These are phyloP conservation scores for Microcebus jonahi DNA, from an alignment of 2,113 vertebrate species.

Conservation along the genomic window DNA sequence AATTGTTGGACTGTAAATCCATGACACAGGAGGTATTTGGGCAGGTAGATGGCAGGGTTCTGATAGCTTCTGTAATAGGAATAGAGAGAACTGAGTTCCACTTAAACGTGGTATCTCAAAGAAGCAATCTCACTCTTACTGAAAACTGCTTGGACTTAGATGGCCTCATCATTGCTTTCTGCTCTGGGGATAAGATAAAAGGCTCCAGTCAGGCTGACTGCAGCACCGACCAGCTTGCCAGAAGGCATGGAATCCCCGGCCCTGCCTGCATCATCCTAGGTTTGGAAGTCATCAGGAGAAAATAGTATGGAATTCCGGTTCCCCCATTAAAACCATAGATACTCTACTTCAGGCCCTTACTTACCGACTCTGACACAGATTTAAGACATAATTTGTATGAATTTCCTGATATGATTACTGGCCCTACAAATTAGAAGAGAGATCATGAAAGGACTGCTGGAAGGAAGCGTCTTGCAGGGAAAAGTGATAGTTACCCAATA, in stretches of 20 bases:
- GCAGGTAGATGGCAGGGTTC: neutral
- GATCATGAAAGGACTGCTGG: neutral
- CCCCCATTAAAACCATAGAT: neutral
- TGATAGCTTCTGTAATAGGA: neutral
- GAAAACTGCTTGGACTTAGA: neutral
- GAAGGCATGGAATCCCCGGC: neutral
- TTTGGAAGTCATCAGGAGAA: slow-evolving; percentile 26
- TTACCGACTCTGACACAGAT: neutral
- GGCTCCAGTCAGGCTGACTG: neutral
- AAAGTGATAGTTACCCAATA: neutral
- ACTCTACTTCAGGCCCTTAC: neutral
- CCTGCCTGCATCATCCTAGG: neutral
- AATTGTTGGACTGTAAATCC: neutral
- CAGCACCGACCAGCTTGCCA: neutral
- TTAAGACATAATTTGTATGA: slow-evolving; percentile 10
- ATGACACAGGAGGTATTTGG: neutral
- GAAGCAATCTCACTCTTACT: neutral
- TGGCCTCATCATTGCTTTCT: neutral
- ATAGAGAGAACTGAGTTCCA: neutral
- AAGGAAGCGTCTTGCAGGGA: neutral
- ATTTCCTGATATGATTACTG: neutral
- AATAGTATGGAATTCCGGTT: neutral
- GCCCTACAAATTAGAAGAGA: neutral
- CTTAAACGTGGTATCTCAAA: neutral
- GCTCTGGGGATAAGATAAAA: neutral